A percentile compares a stretch with the other conserved stretches of the same genome.
Evolutionary conservation across 2,888 invertebrate species (phyloP).

Genomic region (Tanytarsus gracilentus): DNA sequence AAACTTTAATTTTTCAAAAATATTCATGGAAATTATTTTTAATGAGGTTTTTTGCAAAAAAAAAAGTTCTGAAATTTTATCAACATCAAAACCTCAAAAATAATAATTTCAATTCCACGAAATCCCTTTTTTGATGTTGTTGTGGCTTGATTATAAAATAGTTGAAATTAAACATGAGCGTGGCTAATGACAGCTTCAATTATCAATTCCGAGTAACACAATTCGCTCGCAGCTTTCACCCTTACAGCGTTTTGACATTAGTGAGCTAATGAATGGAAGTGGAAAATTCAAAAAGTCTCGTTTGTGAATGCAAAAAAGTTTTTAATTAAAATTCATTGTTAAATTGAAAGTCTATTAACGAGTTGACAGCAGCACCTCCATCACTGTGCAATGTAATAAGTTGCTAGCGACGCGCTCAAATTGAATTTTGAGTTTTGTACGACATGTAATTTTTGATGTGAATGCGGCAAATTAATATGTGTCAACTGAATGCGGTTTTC

Average conservation of each 20-base stretch:
- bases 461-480: conserved; percentile 20
- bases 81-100: no score
- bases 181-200: not conserved
- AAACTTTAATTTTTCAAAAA: no score
- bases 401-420: not conserved
- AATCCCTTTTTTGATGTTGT: no score
- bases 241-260: not conserved
- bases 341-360: conserved; percentile 6
- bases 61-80: no score
- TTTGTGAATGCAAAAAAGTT: not conserved
- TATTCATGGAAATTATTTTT: no score
- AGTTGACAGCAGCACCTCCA: not conserved
- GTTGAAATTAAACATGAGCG: not conserved
- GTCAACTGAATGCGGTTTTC: conserved; percentile 25
- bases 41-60: no score
- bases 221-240: not conserved
- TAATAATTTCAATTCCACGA: no score
- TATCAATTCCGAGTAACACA: not conserved
- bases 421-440: conserved; percentile 19
- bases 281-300: not conserved
- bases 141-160: no score
- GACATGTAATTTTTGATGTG: conserved; percentile 19
- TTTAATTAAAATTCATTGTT: conserved; percentile 10
- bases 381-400: not conserved
- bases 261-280: not conserved